phyloP scores from a whole-genome alignment of 2,113 vertebrate species.

The Campylorhamphus procurvoides region DNA sequence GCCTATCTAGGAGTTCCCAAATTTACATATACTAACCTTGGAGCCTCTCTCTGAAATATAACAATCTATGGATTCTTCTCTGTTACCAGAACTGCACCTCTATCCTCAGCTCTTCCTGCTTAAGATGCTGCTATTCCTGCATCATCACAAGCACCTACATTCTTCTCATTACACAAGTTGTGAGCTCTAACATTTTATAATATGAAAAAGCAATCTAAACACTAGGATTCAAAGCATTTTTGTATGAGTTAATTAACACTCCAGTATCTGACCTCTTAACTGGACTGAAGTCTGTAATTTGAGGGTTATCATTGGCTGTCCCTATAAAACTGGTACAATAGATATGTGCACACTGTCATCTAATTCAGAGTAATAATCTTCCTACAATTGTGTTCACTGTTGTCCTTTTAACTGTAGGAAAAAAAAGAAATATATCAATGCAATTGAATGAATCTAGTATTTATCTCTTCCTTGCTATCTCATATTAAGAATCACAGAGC shows the following conservation, averaged over 20 bases:
- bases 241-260: not conserved
- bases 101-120: not conserved
- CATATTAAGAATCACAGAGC: not conserved
- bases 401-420: not conserved
- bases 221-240: not conserved
- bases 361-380: not conserved
- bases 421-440: not conserved
- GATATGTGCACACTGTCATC: not conserved
- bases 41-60: not conserved
- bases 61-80: not conserved
- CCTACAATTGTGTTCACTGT: not conserved
- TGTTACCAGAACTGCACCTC: not conserved
- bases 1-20: not conserved
- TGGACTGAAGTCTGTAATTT: not conserved
- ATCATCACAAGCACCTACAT: rapidly evolving
- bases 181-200: not conserved
- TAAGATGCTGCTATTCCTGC: not conserved
- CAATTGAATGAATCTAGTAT: not conserved
- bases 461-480: not conserved
- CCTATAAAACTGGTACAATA: not conserved
- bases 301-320: not conserved
- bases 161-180: not conserved
- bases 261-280: not conserved
- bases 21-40: not conserved
- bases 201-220: not conserved